Conservation (phyloP, 2,888 invertebrate species). For the Eustalomyia histrio region DNA sequence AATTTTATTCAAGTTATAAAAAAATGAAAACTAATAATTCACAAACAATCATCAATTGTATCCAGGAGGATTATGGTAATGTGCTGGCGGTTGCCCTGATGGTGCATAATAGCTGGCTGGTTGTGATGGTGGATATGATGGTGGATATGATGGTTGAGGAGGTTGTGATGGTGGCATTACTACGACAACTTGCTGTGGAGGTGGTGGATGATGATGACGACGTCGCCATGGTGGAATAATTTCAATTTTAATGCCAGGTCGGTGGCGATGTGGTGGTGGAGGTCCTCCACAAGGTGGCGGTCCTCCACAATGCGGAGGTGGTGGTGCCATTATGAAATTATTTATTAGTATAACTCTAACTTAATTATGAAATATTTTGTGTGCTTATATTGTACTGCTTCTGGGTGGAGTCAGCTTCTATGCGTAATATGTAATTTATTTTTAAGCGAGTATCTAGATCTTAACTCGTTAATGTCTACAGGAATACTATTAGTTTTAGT, state of each 20-base stretch:
- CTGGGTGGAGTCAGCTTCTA: neutral
- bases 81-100: slow-evolving; percentile 60
- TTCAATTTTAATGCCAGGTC: slow-evolving; percentile 71
- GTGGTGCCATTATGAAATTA: slow-evolving; percentile 32
- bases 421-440: neutral
- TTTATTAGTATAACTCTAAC: neutral
- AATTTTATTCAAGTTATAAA: neutral
- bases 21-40: slow-evolving; percentile 6
- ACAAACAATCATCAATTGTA: neutral
- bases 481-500: slow-evolving; percentile 16
- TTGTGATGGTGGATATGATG: slow-evolving; percentile 27
- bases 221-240: slow-evolving; percentile 73
- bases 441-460: neutral
- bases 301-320: slow-evolving; percentile 58
- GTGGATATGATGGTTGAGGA: slow-evolving; percentile 58
- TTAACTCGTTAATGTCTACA: slow-evolving; percentile 4
- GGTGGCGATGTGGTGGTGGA: slow-evolving; percentile 64
- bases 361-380: neutral
- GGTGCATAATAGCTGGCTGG: slow-evolving; percentile 42
- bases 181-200: slow-evolving; percentile 66
- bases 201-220: slow-evolving; percentile 68
- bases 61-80: slow-evolving; percentile 70
- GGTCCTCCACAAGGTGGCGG: slow-evolving; percentile 28
- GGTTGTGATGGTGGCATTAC: slow-evolving; percentile 65
- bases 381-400: neutral